Percentiles rank a stretch among this genome's conserved stretches.
Evolutionary conservation across 2,113 vertebrate species (phyloP).

Genomic region (Rhizomys pruinosus): DNA sequence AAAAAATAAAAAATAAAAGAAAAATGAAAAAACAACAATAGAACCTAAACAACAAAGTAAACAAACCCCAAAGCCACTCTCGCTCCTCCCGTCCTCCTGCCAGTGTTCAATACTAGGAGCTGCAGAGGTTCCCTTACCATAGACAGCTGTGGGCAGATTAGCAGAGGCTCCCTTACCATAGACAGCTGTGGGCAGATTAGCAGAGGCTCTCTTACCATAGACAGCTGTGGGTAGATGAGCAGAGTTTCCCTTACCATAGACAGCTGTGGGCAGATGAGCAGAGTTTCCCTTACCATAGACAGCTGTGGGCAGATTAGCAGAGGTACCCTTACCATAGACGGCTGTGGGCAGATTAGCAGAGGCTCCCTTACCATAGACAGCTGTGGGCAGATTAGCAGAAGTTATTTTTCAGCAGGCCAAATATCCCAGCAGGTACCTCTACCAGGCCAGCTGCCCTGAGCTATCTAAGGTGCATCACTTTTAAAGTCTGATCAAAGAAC

Average conservation of each 20-base stretch:
- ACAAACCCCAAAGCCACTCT: not conserved
- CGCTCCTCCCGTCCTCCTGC: not conserved
- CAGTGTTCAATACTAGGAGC: not conserved
- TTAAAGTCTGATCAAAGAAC: not conserved
- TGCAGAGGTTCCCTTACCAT: too few species aligned
- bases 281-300: too few species aligned
- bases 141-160: too few species aligned
- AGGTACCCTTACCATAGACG: too few species aligned
- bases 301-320: not conserved
- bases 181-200: not conserved
- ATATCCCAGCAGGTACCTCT: not conserved
- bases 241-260: too few species aligned
- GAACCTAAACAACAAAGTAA: not conserved
- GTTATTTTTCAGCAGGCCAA: not conserved
- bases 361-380: too few species aligned
- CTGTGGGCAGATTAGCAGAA: not conserved
- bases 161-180: too few species aligned
- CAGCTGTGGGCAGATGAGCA: not conserved
- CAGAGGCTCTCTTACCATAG: too few species aligned
- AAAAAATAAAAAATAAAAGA: not conserved
- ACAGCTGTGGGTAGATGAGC: too few species aligned
- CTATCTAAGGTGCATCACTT: not conserved
- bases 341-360: too few species aligned
- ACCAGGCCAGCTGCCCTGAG: not conserved
- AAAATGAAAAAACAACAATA: not conserved